Percentiles rank a stretch among this genome's conserved stretches.
Conservation (phyloP, 2,113 vertebrate genomes). For the Eidolon helvum region DNA sequence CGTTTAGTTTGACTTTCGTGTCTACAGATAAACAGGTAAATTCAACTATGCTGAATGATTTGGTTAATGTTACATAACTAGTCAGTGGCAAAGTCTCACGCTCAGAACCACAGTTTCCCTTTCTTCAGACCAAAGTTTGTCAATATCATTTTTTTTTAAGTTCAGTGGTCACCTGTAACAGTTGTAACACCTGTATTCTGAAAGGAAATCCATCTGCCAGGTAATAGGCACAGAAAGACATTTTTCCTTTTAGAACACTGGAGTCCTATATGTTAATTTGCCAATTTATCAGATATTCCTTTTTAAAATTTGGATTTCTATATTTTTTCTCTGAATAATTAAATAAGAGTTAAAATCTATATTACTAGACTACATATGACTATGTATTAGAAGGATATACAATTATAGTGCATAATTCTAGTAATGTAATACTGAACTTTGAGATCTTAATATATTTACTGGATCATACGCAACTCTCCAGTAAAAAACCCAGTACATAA, state of each 20-base stretch:
- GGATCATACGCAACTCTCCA: not conserved
- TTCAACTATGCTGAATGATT: not conserved
- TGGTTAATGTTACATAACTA: not conserved
- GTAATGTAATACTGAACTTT: not conserved
- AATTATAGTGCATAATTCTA: not conserved
- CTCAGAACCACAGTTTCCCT: not conserved
- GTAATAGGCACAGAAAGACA: not conserved
- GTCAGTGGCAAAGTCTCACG: not conserved
- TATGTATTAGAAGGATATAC: not conserved
- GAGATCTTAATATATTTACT: not conserved
- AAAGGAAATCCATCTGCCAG: not conserved
- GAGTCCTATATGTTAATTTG: not conserved
- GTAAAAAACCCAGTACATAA: not conserved
- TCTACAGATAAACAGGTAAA: not conserved
- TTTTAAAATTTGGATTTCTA: not conserved
- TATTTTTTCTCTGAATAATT: slow-evolving; percentile 2
- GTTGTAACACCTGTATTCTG: not conserved
- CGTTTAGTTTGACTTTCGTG: not conserved
- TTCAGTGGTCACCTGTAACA: not conserved
- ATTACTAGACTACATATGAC: not conserved
- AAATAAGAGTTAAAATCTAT: not conserved
- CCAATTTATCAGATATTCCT: not conserved
- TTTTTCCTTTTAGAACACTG: not conserved
- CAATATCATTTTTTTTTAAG: not conserved
- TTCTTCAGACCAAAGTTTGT: not conserved